Base-by-base conservation (phyloP, 2,888 invertebrate species). In the Phyllotreta striolata region DNA sequence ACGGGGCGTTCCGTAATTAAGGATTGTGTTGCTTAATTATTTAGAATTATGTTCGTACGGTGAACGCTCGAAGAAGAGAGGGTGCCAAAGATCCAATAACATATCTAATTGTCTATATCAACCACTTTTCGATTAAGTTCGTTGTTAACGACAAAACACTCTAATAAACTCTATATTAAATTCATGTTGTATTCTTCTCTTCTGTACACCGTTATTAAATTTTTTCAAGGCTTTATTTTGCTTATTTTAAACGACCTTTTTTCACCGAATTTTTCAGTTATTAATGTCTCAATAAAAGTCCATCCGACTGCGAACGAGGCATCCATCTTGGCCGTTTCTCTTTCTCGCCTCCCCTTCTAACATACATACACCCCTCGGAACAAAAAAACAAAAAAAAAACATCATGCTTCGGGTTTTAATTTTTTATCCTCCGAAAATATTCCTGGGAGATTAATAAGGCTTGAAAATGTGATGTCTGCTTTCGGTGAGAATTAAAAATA, bases 361-460 rank as follows among this genome's bases (percentile, higher is more conserved):
- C 61, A 60, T 24, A 24, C 24, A 24, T 24, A 24, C 69, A 64
- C 69, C 70, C 66, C 71, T 24, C 24, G 24, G 24, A 24, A n/a
- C n/a, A n/a, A 3, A 24, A 24, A 24, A 24, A 24, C 10, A 52
- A 51, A 77, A 78, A 77, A 80, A 72, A 74, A 78, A 78, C 79
- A 77, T 79, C 77, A 79, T 77, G 78, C 78, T 77, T 77, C 77
- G 76, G 77, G 78, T 79, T 80, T 80, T 78, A 79, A 79, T 79
- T 79, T 80, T 79, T 80, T 79, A 79, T 78, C 76, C 77, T 77
- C 75, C 75, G 72, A 78, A 24, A 78, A 79, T 79, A 79, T 78
- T 77, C 78, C 78, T 74, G 72, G 67, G 79, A 79, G 80, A 80
- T 80, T 80, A 80, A 80, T 80, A 80, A 79, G 80, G 77, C 79